Percentiles rank a stretch among this genome's conserved stretches.
phyloP scores from a whole-genome alignment of 2,113 vertebrate genomes.

The Vanacampus margaritifer region DNA sequence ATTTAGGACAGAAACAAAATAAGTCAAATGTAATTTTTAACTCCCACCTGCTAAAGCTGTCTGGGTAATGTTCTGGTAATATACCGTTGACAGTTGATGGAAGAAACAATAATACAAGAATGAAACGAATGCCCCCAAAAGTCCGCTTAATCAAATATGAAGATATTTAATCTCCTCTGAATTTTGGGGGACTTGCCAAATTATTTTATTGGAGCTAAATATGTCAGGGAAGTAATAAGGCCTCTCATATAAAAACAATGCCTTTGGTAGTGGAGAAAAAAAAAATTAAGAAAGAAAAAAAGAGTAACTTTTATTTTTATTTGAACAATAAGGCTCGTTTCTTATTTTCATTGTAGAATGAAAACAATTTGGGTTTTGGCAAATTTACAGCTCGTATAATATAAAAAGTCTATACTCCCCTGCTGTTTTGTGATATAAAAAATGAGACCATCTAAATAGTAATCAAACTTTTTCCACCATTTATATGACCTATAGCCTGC shows the following conservation, averaged over 20 bases:
- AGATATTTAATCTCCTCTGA: conserved; percentile 34
- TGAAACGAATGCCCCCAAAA: conserved; percentile 23
- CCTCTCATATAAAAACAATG: neutral
- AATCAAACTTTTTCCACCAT: too few relatives aligned
- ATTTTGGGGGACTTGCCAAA: conserved; percentile 28
- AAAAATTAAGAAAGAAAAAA: too few relatives aligned
- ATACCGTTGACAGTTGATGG: conserved; percentile 24
- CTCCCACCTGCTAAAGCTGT: conserved; percentile 33
- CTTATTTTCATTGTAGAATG: too few relatives aligned
- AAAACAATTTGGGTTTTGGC: too few relatives aligned
- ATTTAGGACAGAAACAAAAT: conserved; percentile 29
- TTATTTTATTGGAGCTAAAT: conserved; percentile 32
- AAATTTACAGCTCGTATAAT: too few relatives aligned
- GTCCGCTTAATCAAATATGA: conserved; percentile 44
- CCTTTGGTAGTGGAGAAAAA: too few relatives aligned
- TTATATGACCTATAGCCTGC: too few relatives aligned
- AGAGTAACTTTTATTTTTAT: too few relatives aligned
- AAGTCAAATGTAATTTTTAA: conserved; percentile 33
- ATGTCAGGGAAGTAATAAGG: conserved; percentile 33
- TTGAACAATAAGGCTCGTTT: too few relatives aligned
- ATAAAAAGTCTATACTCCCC: too few relatives aligned
- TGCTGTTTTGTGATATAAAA: too few relatives aligned
- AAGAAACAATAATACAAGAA: conserved; percentile 29
- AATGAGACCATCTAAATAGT: too few relatives aligned
- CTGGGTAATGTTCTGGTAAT: conserved; percentile 27